A percentile compares a stretch with the other conserved stretches of the same genome.
Evolutionary conservation across 2,113 vertebrate species (phyloP).

Genomic region (Cariama cristata): DNA sequence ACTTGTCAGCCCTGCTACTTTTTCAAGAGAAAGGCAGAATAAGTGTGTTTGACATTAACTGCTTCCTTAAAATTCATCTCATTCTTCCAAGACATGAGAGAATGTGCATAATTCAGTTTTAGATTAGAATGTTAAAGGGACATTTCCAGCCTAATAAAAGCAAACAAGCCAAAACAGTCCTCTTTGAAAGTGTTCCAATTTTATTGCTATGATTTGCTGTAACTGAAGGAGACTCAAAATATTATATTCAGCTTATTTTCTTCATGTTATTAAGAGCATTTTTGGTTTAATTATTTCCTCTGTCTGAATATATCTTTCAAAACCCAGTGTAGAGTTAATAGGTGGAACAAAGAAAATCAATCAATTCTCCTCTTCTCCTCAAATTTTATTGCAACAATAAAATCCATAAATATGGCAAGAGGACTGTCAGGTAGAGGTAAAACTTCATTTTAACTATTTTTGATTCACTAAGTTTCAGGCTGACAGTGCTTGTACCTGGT

Average conservation of each 20-base stretch:
- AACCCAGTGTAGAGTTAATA: not conserved
- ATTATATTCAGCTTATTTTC: not conserved
- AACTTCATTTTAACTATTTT: conserved; percentile 12
- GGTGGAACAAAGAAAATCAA: not conserved
- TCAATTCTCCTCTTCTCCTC: not conserved
- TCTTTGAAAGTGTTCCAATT: not conserved
- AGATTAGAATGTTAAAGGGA: not conserved
- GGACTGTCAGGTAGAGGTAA: not conserved
- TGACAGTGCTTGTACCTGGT: not conserved
- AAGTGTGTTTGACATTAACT: not conserved
- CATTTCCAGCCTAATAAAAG: not conserved
- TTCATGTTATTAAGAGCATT: not conserved
- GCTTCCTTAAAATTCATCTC: not conserved
- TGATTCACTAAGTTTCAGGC: not conserved
- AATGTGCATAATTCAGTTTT: conserved; percentile 5
- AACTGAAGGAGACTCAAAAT: not conserved
- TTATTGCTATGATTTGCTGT: not conserved
- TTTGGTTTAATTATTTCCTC: not conserved
- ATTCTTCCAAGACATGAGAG: not conserved
- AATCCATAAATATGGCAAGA: not conserved
- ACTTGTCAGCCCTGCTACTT: not conserved
- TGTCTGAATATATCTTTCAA: not conserved
- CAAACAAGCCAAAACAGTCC: not conserved
- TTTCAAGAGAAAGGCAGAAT: not conserved
- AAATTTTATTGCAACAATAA: conserved; percentile 15